Percentiles rank a stretch among this genome's conserved stretches.
Conservation (phyloP, 2,888 invertebrate genomes). For the Beris morrisii region DNA sequence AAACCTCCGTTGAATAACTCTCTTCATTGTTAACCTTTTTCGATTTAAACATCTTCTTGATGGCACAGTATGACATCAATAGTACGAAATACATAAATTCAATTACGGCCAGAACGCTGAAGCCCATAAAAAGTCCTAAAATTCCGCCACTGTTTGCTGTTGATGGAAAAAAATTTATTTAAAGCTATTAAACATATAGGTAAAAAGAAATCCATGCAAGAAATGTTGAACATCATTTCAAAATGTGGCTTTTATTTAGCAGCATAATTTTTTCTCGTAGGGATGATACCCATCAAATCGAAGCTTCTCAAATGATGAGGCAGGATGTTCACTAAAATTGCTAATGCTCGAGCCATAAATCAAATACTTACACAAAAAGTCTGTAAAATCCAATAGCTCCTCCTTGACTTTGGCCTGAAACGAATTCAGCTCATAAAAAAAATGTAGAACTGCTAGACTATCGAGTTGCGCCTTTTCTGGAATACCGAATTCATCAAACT, state of each 20-base stretch:
- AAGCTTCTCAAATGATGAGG: too few relatives aligned
- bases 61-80: constrained; percentile 59
- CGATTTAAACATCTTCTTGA: background rate
- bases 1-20: too few relatives aligned
- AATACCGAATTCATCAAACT: constrained; percentile 46
- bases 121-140: constrained; percentile 74
- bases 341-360: too few relatives aligned
- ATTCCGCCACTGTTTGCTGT: constrained; percentile 72
- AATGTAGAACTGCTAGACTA: constrained; percentile 73
- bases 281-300: too few relatives aligned
- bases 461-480: constrained; percentile 40
- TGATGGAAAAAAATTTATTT: background rate
- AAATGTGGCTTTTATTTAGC: too few relatives aligned
- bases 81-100: constrained; percentile 70
- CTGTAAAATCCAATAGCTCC: constrained; percentile 79
- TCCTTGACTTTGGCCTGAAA: constrained; percentile 74
- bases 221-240: too few relatives aligned
- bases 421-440: constrained; percentile 71
- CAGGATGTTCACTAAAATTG: too few relatives aligned
- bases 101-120: constrained; percentile 72
- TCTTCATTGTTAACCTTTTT: background rate
- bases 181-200: constrained; percentile 44
- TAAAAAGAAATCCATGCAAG: background rate
- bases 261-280: too few relatives aligned
- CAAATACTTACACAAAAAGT: constrained; percentile 71